phyloP scores from a whole-genome alignment of 2,797 vertebrate genomes.

The Stomatorhinus walkeri region DNA sequence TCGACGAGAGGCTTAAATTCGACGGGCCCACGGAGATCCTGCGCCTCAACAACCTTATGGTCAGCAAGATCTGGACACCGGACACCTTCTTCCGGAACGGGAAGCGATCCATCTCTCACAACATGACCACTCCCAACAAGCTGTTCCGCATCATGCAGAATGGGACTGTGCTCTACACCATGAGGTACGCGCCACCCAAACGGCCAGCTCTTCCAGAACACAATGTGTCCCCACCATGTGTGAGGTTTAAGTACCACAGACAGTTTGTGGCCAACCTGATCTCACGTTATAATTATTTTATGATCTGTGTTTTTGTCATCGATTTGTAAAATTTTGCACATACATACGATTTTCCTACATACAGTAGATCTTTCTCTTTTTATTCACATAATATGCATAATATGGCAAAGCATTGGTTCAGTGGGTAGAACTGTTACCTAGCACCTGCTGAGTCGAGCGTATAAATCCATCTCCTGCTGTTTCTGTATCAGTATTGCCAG shows the following conservation, averaged over 20 bases:
- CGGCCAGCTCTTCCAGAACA: constrained; percentile 3
- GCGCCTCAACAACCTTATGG: constrained; percentile 76
- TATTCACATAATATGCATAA: background rate
- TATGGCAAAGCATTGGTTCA: background rate
- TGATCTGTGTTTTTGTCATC: background rate
- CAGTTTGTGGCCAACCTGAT: background rate
- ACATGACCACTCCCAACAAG: constrained; percentile 81
- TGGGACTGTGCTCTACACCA: constrained; percentile 77
- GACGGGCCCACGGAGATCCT: constrained; percentile 73
- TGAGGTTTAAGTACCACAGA: background rate
- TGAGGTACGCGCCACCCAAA: constrained; percentile 49
- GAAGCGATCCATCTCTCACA: constrained; percentile 76
- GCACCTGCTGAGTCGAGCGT: background rate
- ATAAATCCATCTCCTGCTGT: background rate
- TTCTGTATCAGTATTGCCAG: background rate
- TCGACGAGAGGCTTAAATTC: constrained; percentile 67
- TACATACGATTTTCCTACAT: background rate
- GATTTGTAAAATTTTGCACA: background rate
- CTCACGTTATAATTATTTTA: background rate
- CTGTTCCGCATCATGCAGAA: constrained; percentile 81
- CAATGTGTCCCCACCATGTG: background rate
- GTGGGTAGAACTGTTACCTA: background rate
- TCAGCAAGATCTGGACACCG: constrained; percentile 77
- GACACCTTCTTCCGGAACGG: constrained; percentile 77
- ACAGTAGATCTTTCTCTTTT: background rate